Evolutionary conservation across 2,797 vertebrate genomes (phyloP).

Genomic region (Thalassophryne amazonica): DNA sequence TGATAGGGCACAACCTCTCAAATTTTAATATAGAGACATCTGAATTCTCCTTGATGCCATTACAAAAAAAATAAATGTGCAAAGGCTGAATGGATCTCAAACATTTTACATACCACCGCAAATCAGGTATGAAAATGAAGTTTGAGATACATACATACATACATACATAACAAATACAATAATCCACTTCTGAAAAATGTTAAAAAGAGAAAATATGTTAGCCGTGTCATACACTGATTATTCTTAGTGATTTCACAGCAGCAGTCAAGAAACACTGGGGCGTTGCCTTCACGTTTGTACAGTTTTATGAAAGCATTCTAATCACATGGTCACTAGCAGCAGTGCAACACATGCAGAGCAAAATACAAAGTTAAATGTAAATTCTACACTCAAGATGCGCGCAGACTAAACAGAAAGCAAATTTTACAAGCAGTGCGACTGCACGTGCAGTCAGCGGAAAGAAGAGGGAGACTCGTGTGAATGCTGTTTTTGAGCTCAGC

Average conservation of each 20-base stretch:
- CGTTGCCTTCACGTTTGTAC: constrained; percentile 51
- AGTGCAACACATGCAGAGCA: constrained; percentile 76
- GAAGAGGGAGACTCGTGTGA: constrained; percentile 2
- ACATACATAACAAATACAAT: too few species aligned
- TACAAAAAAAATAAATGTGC: too few species aligned
- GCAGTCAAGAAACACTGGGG: constrained; percentile 42
- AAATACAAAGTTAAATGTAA: constrained; percentile 68
- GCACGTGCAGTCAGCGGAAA: constrained; percentile 17
- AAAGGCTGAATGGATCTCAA: too few species aligned
- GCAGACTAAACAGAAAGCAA: constrained; percentile 42
- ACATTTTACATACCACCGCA: too few species aligned
- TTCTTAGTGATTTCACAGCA: constrained; percentile 32
- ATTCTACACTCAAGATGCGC: constrained; percentile 52
- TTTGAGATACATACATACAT: too few species aligned
- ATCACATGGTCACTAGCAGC: constrained; percentile 66
- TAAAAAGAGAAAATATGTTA: too few species aligned
- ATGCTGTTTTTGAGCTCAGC: too few species aligned
- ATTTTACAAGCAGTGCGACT: constrained; percentile 11
- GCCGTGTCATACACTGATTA: not conserved
- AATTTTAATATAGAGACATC: too few species aligned
- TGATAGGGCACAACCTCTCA: too few species aligned
- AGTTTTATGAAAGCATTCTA: constrained; percentile 72
- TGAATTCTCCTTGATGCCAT: too few species aligned
- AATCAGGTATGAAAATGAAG: too few species aligned
- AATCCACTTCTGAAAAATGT: too few species aligned